Percentiles rank a stretch among this genome's conserved stretches.
Conservation (phyloP, 2,113 vertebrate genomes). For the Osmerus eperlanus region DNA sequence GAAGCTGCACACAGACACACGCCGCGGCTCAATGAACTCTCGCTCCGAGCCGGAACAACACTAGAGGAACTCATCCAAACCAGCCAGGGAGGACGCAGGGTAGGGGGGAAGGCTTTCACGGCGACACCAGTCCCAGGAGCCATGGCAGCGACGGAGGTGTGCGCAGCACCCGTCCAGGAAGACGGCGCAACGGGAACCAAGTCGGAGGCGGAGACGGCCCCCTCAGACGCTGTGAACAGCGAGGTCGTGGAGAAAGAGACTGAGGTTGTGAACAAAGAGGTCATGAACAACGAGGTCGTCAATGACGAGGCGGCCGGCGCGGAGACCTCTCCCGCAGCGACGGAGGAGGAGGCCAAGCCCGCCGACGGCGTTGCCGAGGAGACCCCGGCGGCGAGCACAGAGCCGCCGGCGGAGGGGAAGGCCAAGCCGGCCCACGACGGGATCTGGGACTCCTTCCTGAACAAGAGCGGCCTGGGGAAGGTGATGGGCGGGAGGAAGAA, state of each 20-base stretch:
- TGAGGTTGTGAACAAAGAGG: slow-evolving; percentile 48
- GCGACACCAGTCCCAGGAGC: background rate
- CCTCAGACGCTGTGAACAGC: slow-evolving; percentile 55
- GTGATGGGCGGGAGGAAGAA: slow-evolving; percentile 75
- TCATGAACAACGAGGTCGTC: slow-evolving; percentile 61
- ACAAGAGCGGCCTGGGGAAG: slow-evolving; percentile 76
- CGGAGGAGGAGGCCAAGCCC: slow-evolving; percentile 14
- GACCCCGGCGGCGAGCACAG: slow-evolving; percentile 51
- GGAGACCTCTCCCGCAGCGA: slow-evolving; percentile 40
- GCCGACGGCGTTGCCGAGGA: slow-evolving; percentile 35
- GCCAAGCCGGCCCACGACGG: slow-evolving; percentile 56
- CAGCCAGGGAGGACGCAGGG: slow-evolving; percentile 15
- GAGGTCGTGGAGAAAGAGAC: slow-evolving; percentile 26
- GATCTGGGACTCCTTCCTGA: slow-evolving; percentile 75
- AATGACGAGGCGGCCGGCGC: slow-evolving; percentile 61
- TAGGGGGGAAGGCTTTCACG: background rate
- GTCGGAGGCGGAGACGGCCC: slow-evolving; percentile 42
- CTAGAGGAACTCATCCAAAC: slow-evolving; percentile 19
- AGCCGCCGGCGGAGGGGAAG: slow-evolving; percentile 66
- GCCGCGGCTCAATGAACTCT: slow-evolving; percentile 33
- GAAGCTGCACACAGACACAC: slow-evolving; percentile 25
- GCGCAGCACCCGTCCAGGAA: slow-evolving; percentile 64
- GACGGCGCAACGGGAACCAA: slow-evolving; percentile 64
- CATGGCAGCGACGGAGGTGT: slow-evolving; percentile 72
- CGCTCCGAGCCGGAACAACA: slow-evolving; percentile 36